Percentiles rank a stretch among this genome's conserved stretches.
phyloP scores from a whole-genome alignment of 2,888 invertebrate genomes.

The Lasioglossum malachurum region DNA sequence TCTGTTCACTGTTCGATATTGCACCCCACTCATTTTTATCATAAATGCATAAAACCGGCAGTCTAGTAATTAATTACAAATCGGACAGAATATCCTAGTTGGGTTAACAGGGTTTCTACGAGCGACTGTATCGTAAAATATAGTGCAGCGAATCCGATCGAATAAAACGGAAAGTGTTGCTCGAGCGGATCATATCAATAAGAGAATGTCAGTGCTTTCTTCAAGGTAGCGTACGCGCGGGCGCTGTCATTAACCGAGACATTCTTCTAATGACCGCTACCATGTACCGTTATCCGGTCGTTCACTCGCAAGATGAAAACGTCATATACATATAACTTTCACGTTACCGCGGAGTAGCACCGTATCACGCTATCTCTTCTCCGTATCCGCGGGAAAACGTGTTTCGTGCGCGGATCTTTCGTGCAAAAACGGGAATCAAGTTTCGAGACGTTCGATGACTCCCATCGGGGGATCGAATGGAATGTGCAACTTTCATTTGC shows the following conservation, averaged over 20 bases:
- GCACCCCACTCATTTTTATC: too few species aligned
- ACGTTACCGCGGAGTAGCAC: conserved; percentile 48
- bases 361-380: conserved; percentile 44
- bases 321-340: conserved; percentile 67
- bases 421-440: conserved; percentile 14
- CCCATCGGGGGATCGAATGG: conserved; percentile 25
- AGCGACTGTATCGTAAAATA: not conserved
- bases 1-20: too few species aligned
- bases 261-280: not conserved
- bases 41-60: too few species aligned
- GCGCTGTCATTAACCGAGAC: not conserved
- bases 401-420: conserved; percentile 37
- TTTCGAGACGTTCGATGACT: conserved; percentile 50
- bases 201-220: not conserved
- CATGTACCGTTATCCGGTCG: conserved; percentile 53
- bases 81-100: not conserved
- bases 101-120: not conserved
- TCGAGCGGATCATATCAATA: not conserved
- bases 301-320: conserved; percentile 53
- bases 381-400: conserved; percentile 43
- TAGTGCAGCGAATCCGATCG: not conserved
- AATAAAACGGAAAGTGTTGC: conserved; percentile 37
- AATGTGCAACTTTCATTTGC: conserved; percentile 64
- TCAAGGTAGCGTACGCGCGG: not conserved
- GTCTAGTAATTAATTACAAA: too few species aligned